A percentile compares a stretch with the other conserved stretches of the same genome.
Conservation (phyloP, 1,140 invertebrate species). For the Zaprionus inermis region DNA sequence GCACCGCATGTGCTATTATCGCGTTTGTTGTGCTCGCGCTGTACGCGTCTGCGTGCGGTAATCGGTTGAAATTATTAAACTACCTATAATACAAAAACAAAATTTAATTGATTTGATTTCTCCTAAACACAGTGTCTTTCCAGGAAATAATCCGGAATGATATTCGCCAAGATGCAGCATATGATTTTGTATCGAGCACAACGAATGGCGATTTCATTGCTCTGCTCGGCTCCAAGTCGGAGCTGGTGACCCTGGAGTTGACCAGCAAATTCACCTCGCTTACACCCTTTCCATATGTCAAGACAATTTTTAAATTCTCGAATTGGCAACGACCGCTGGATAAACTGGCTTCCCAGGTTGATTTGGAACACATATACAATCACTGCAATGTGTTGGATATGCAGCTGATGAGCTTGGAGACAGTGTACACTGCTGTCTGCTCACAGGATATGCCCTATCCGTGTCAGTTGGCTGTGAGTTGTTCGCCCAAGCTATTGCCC, state of each 20-base stretch:
- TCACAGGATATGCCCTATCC: conserved; percentile 37
- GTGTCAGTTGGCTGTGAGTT: conserved; percentile 27
- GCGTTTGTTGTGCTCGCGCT: conserved; percentile 65
- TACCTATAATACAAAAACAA: too few species aligned
- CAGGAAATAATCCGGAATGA: conserved; percentile 30
- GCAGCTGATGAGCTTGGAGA: conserved; percentile 51
- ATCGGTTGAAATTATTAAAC: not conserved
- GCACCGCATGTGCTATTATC: conserved; percentile 20
- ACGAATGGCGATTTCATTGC: conserved; percentile 36
- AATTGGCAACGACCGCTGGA: conserved; percentile 40
- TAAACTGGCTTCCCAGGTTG: conserved; percentile 31
- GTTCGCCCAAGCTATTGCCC: conserved; percentile 29
- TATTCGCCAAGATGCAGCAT: conserved; percentile 42
- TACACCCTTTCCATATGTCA: conserved; percentile 46
- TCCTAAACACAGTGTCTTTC: conserved; percentile 34
- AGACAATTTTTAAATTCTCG: not conserved
- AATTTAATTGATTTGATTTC: not conserved
- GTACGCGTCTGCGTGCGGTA: conserved; percentile 38
- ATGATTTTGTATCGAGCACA: conserved; percentile 50
- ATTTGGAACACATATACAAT: conserved; percentile 50
- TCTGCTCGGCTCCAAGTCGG: conserved; percentile 46
- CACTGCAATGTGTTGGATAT: conserved; percentile 55
- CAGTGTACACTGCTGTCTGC: conserved; percentile 47
- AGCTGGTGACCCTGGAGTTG: conserved; percentile 58
- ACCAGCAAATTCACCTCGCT: conserved; percentile 20